These are phyloP conservation scores for Drosophila punjabiensis DNA, from an alignment of 1,140 invertebrate genomes.

Conservation along the genomic window DNA sequence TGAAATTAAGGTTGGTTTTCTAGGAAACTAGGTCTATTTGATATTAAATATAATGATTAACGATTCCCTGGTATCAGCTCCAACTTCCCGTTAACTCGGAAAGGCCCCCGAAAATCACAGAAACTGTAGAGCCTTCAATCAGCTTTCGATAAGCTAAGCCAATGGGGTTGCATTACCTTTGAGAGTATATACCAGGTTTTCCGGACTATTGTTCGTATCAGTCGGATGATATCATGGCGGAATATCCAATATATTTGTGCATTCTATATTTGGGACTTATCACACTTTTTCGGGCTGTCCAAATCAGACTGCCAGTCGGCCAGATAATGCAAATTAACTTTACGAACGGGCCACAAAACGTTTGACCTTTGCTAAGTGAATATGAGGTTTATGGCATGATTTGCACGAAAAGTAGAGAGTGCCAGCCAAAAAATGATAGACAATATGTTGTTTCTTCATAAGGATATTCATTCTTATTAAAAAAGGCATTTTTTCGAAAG, in stretches of 20 bases:
- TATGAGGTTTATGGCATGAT: conserved; percentile 7
- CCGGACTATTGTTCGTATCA: conserved; percentile 21
- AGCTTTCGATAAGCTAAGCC: conserved; percentile 55
- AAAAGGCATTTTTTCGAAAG: neutral
- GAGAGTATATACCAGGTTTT: conserved; percentile 9
- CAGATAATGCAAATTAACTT: conserved; percentile 48
- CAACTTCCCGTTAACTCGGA: conserved; percentile 14
- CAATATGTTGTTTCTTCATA: neutral
- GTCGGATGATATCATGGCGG: conserved; percentile 40
- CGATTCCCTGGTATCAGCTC: conserved; percentile 13
- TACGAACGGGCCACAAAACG: conserved; percentile 12
- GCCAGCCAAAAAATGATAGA: neutral
- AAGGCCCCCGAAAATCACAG: conserved; percentile 32
- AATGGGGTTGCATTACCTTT: conserved; percentile 13
- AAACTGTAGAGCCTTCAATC: conserved; percentile 35
- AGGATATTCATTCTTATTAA: neutral
- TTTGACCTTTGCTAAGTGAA: conserved; percentile 39
- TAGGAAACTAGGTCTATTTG: conserved; percentile 10
- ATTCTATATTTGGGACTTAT: conserved; percentile 39
- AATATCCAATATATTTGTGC: conserved; percentile 36
- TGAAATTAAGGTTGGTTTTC: conserved; percentile 68
- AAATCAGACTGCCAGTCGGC: conserved; percentile 35
- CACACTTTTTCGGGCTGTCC: conserved; percentile 27
- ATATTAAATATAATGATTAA: conserved; percentile 12
- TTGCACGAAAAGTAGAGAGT: neutral